Base-by-base conservation (phyloP, 1,140 invertebrate genomes). In the Cydia amplana region DNA sequence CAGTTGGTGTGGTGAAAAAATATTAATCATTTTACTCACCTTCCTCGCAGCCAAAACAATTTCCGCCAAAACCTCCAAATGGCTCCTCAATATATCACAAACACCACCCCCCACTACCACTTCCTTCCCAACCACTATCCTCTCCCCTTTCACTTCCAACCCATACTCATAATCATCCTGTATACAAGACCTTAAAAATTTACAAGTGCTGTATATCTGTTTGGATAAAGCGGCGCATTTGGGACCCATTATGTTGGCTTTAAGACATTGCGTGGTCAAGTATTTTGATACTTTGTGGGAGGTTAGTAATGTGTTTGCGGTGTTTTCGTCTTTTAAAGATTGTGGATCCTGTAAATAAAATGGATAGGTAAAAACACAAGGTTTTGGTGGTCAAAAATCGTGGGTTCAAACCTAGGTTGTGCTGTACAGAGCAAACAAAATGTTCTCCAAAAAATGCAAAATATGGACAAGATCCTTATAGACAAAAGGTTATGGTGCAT, bases 161-260 rank as follows among this genome's bases (percentile, higher is more conserved):
- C 74, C 74, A 28, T 80, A 76, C 23, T 85, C 84, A 74, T 83
- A 91, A 79, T 91, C 84, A 83, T 87, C 81, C 73, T 87, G 79
- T 74, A 91, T 83, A 85, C 87, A 91, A 74, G 77, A 78, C 73
- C 80, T 83, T 6, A 89, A 74, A 63, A 85, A 88, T 79, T 84
- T 88, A 74, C 87, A 86, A 4, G 79, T 78, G 55, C 82, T 78
- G 49, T 82, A 85, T 64, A 87, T 87, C 64, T 84, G 67, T 81
- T 91, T 93, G 5, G 85, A 83, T n/a, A 91, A 74, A 64, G 88
- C 85, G 74, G 82, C 77, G 80, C 88, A 90, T 82, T 93, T 93
- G 0, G 85, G 82, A 1, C 81, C 90, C 0, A 89, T 80, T 9
- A 91, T 88, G 72, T 90, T 91, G 0, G 90, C 85, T 84, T 90